Percentiles rank a stretch among this genome's conserved stretches.
Evolutionary conservation across 2,888 invertebrate species (phyloP).

Genomic region (Acronicta leporina): DNA sequence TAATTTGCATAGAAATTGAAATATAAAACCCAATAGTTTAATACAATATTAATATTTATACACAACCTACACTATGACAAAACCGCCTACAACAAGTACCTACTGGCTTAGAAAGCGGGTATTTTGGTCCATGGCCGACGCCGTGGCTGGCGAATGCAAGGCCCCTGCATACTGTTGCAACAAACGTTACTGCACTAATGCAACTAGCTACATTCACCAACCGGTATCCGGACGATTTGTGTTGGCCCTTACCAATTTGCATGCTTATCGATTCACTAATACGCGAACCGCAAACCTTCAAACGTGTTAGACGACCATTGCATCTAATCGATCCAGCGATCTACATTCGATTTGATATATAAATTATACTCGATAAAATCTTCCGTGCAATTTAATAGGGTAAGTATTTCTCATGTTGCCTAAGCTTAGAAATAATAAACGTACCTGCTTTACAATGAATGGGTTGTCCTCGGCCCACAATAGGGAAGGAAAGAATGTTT

Average conservation of each 20-base stretch:
- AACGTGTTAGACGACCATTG: constrained; percentile 42
- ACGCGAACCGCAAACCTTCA: constrained; percentile 48
- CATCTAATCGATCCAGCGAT: constrained; percentile 35
- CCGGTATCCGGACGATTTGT: constrained; percentile 65
- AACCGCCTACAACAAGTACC: constrained; percentile 46
- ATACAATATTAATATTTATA: constrained; percentile 45
- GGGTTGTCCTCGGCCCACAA: constrained; percentile 34
- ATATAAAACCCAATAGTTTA: constrained; percentile 38
- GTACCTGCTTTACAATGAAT: constrained; percentile 42
- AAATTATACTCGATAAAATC: constrained; percentile 37
- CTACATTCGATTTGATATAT: constrained; percentile 29
- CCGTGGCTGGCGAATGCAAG: constrained; percentile 84
- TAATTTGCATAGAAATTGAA: constrained; percentile 44
- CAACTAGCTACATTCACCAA: constrained; percentile 72
- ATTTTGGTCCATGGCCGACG: constrained; percentile 86
- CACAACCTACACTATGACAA: constrained; percentile 33
- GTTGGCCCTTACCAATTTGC: constrained; percentile 63
- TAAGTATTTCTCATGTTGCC: constrained; percentile 12
- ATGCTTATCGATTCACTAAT: constrained; percentile 61
- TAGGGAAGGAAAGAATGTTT: constrained; percentile 47
- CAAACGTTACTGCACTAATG: constrained; percentile 78
- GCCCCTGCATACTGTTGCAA: constrained; percentile 83
- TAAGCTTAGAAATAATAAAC: constrained; percentile 21
- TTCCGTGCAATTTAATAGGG: constrained; percentile 27
- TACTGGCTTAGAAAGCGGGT: constrained; percentile 75